Percentiles rank a stretch among this genome's conserved stretches.
Conservation (phyloP, 1,140 invertebrate species). For the Ganaspis sp. region DNA sequence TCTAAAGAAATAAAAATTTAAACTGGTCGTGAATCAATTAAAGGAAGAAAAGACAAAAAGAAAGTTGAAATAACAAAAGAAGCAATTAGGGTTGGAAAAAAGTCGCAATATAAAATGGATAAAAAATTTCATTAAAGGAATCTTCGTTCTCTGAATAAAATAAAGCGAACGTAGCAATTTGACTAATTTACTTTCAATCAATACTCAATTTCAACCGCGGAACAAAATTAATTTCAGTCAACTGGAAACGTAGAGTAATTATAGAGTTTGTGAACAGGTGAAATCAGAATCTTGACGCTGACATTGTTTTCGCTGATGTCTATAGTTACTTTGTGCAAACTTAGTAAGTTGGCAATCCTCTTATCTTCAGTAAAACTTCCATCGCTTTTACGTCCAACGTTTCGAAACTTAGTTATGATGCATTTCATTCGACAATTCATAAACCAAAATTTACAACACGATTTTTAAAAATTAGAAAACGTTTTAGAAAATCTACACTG, state of each 20-base stretch:
- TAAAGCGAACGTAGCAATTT: background rate
- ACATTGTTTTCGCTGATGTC: background rate
- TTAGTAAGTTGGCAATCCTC: background rate
- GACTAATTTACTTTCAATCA: background rate
- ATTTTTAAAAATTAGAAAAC: too few relatives aligned
- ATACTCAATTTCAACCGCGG: background rate
- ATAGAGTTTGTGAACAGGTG: conserved; percentile 15
- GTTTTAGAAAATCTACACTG: too few relatives aligned
- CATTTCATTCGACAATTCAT: background rate
- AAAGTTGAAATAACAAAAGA: too few relatives aligned
- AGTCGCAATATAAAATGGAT: background rate
- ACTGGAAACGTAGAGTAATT: background rate
- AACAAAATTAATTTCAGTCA: conserved; percentile 2
- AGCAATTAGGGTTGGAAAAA: too few relatives aligned
- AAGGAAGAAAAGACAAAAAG: too few relatives aligned
- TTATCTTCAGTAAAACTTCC: conserved; percentile 1
- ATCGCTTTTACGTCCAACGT: background rate
- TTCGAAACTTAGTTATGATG: background rate
- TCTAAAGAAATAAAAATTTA: too few relatives aligned
- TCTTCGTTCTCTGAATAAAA: background rate
- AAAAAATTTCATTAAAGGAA: background rate
- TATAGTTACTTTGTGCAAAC: background rate
- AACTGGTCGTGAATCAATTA: too few relatives aligned
- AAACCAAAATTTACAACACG: background rate
- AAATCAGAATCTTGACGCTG: conserved; percentile 25